These are phyloP conservation scores for Coleophora flavipennella DNA, from an alignment of 2,888 invertebrate species.

Conservation along the genomic window DNA sequence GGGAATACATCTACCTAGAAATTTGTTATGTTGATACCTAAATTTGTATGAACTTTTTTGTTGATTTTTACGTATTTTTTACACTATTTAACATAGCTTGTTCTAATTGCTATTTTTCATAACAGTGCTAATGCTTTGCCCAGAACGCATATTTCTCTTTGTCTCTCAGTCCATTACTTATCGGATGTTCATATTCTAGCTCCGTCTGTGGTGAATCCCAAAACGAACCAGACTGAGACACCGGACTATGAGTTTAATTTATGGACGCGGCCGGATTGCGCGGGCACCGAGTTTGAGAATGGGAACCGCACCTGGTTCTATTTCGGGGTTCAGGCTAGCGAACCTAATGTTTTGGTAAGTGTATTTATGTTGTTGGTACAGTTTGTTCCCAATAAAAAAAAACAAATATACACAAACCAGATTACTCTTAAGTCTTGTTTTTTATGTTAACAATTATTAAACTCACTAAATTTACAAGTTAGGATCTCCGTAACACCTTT, in stretches of 20 bases:
- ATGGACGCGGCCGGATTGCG: constrained; percentile 93
- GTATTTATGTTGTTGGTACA: background rate
- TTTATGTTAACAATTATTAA: too few species aligned
- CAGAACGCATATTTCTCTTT: background rate
- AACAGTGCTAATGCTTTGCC: background rate
- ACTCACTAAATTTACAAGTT: too few species aligned
- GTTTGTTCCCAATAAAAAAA: too few species aligned
- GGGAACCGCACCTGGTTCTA: constrained; percentile 94
- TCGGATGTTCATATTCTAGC: constrained; percentile 26
- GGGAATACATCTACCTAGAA: background rate
- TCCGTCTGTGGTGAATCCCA: constrained; percentile 39
- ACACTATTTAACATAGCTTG: too few species aligned
- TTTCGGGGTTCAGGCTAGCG: constrained; percentile 80
- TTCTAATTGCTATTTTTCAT: too few species aligned
- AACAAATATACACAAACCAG: too few species aligned
- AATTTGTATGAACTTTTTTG: too few species aligned
- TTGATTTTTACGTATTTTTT: too few species aligned
- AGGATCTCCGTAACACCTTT: too few species aligned
- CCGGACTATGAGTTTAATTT: constrained; percentile 88
- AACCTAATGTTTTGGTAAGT: constrained; percentile 71
- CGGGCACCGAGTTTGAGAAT: constrained; percentile 89
- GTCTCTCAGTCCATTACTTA: background rate
- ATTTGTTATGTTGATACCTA: too few species aligned
- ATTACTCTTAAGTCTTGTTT: too few species aligned
- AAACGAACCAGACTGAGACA: constrained; percentile 57